Evolutionary conservation across 2,797 vertebrate genomes (phyloP).

Genomic region (Falco berigora): DNA sequence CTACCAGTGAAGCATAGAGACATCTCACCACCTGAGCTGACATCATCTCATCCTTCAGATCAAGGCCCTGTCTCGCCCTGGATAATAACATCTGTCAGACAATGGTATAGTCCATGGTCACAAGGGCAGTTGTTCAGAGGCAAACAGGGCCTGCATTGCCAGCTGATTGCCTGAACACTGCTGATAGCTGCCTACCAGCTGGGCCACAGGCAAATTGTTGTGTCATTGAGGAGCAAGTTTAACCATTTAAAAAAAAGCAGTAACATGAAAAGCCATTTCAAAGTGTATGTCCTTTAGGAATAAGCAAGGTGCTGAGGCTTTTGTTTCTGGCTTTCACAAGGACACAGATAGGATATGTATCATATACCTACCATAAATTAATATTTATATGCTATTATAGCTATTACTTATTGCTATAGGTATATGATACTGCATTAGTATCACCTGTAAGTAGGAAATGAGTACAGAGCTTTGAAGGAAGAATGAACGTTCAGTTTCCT

Average conservation of each 20-base stretch:
- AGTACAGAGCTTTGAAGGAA: not conserved
- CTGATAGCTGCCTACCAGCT: not conserved
- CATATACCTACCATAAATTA: not conserved
- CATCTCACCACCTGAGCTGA: not conserved
- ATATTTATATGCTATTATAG: not conserved
- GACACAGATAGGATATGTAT: not conserved
- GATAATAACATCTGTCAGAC: not conserved
- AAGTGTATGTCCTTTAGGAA: not conserved
- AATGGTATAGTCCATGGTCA: accelerated
- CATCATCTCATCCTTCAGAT: not conserved
- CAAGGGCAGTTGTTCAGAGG: not conserved
- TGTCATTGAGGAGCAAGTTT: not conserved
- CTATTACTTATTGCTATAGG: not conserved
- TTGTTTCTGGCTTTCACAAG: not conserved
- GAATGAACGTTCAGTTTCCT: not conserved
- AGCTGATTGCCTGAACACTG: not conserved
- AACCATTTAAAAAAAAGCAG: not conserved
- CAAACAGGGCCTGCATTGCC: not conserved
- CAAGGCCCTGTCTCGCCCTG: not conserved
- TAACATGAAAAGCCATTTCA: not conserved
- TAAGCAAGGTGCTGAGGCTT: not conserved
- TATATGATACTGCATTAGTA: too few species aligned
- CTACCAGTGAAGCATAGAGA: not conserved
- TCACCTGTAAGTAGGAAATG: not conserved
- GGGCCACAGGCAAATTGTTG: not conserved